Evolutionary conservation across 1,140 invertebrate genomes (phyloP), one percentile per base, ranked within the genome.

Genomic region (Diorhabda carinulata): DNA sequence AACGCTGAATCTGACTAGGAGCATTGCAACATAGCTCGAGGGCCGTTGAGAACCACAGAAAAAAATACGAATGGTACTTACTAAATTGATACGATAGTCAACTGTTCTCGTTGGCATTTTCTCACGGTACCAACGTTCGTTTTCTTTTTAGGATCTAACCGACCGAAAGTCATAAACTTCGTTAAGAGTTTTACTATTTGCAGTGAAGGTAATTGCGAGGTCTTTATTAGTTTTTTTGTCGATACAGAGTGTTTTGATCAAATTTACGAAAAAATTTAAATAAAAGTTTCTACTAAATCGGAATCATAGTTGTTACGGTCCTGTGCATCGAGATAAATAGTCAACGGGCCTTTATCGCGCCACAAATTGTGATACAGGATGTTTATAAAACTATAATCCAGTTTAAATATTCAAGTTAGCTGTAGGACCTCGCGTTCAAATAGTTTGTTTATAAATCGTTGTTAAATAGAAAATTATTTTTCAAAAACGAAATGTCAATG

Each of bases 11-110:
- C 61, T 43, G 61, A 43, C n/a, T 62, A 43, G 10, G 61, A 8
- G 41, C 42, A 43, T 62, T 62, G 61, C 61, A 62, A 44, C 43
- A 62, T 44, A 62, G 61, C 61, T 43, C 43, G 4, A 44, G 43
- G 43, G 10, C 47, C 2, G 47, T 52, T 52, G 47, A 6, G 47
- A 62, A 10, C 61, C 9, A 10, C 43, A 43, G 43, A 62, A 44
- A 60, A 61, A 61, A 61, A 41, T 61, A 61, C 59, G 61, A 62
- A 10, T 62, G 61, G 61, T 43, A 62, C 41, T 62, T 44, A 62
- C 61, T 62, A 62, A 62, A 62, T 43, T 62, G 59, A 41, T 61
- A 61, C 59, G 61, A 44, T 62, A 43, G 61, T 62, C 61, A 62
- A 62, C 61, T 52, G 47, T 52, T 52, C 47, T 52, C 47, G 47